These are phyloP conservation scores for Drosophila bipectinata DNA, from an alignment of 1,140 invertebrate genomes.

Conservation along the genomic window DNA sequence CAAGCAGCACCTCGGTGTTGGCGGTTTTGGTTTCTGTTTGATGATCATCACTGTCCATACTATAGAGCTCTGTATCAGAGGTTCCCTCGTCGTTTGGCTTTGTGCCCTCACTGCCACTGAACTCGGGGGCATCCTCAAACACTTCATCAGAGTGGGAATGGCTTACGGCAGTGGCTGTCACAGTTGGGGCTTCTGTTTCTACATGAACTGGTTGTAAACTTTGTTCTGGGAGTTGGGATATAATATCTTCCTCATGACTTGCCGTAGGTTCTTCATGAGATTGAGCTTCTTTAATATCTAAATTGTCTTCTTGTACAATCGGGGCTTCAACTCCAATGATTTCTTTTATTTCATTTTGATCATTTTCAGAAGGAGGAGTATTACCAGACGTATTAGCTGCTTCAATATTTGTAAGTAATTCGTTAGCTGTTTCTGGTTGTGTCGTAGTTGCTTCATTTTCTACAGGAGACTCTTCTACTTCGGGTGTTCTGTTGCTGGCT, in stretches of 20 bases:
- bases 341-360: no score
- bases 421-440: neutral
- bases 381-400: no score
- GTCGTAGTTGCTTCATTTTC: neutral
- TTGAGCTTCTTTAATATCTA: neutral
- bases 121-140: slow-evolving; percentile 70
- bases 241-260: neutral
- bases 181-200: slow-evolving; percentile 1
- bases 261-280: neutral
- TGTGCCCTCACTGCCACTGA: slow-evolving; percentile 40
- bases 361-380: neutral
- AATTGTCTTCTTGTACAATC: neutral
- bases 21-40: slow-evolving; percentile 33
- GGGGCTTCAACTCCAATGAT: no score
- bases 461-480: neutral
- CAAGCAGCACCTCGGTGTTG: slow-evolving; percentile 38
- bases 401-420: neutral
- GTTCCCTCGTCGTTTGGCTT: slow-evolving; percentile 44
- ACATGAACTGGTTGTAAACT: neutral
- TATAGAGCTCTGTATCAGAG: slow-evolving; percentile 73
- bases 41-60: slow-evolving; percentile 58
- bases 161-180: slow-evolving; percentile 2
- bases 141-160: slow-evolving; percentile 58
- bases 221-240: neutral
- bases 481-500: slow-evolving; percentile 24